Conservation (phyloP, 2,888 invertebrate genomes). For the Drosophila yooni region DNA sequence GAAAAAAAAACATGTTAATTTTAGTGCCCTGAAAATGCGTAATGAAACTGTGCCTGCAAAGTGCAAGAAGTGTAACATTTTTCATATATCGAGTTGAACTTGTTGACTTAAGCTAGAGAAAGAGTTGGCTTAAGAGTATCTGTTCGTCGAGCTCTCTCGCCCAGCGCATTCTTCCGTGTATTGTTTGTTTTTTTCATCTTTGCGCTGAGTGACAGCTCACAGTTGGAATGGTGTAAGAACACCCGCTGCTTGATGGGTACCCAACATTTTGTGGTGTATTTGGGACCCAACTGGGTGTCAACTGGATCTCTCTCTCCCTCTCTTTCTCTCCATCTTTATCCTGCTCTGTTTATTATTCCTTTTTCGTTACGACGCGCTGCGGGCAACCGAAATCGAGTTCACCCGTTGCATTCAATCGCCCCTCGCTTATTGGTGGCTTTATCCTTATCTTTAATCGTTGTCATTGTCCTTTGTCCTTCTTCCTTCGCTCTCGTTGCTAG, state of each 20-base stretch:
- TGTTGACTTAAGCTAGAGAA: not conserved
- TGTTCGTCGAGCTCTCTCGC: not conserved
- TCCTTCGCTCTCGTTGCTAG: not conserved
- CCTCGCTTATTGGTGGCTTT: slow-evolving; percentile 49
- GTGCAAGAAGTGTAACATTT: not conserved
- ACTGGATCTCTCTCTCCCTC: slow-evolving; percentile 11
- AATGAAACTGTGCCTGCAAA: not conserved
- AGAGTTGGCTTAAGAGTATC: not conserved
- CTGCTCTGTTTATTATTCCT: not conserved
- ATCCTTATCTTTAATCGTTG: slow-evolving; percentile 46
- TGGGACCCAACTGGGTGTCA: slow-evolving; percentile 30
- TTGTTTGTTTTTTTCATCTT: not conserved
- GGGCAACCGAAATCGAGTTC: slow-evolving; percentile 35
- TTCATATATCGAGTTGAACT: not conserved
- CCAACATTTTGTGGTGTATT: slow-evolving; percentile 58
- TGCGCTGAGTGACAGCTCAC: slow-evolving; percentile 33
- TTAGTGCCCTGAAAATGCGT: not conserved
- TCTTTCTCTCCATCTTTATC: not conserved
- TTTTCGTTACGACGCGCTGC: slow-evolving; percentile 30
- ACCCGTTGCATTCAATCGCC: slow-evolving; percentile 51
- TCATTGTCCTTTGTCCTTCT: slow-evolving; percentile 9
- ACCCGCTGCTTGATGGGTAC: slow-evolving; percentile 33
- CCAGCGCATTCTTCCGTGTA: not conserved
- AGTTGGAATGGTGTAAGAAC: slow-evolving; percentile 38
- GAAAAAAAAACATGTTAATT: not conserved